A percentile compares a stretch with the other conserved stretches of the same genome.
These are phyloP conservation scores for Odiellus spinosus DNA, from an alignment of 2,888 invertebrate genomes.

Conservation along the genomic window DNA sequence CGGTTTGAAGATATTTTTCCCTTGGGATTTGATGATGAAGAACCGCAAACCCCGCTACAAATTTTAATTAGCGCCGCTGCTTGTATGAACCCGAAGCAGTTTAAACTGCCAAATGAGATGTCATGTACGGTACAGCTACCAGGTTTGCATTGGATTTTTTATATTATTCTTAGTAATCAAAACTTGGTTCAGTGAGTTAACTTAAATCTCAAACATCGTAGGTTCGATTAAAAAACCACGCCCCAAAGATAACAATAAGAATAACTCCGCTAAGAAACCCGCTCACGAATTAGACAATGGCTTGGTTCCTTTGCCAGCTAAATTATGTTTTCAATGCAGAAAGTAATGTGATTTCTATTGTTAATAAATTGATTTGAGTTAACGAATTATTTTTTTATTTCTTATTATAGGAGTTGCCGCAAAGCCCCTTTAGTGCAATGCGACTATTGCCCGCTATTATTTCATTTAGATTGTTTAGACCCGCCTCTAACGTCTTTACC, in stretches of 20 bases:
- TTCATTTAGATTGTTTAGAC: constrained; percentile 84
- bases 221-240: constrained; percentile 29
- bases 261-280: constrained; percentile 26
- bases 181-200: too few species aligned
- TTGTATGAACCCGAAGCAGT: constrained; percentile 74
- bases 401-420: constrained; percentile 50
- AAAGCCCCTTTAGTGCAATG: constrained; percentile 71
- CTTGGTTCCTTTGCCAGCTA: constrained; percentile 63
- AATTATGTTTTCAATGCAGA: constrained; percentile 65
- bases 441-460: constrained; percentile 79
- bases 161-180: too few species aligned
- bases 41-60: constrained; percentile 45
- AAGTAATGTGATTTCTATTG: constrained; percentile 32
- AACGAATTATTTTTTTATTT: not conserved
- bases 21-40: not conserved
- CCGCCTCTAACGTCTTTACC: constrained; percentile 81
- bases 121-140: constrained; percentile 59
- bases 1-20: not conserved
- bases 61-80: constrained; percentile 64
- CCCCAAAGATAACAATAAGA: constrained; percentile 20
- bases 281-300: constrained; percentile 45
- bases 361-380: too few species aligned
- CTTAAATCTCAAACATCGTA: constrained; percentile 15
- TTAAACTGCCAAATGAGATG: constrained; percentile 68
- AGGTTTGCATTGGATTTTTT: constrained; percentile 36